Conservation (phyloP, 2,113 vertebrate genomes). For the Carassius gibelio region DNA sequence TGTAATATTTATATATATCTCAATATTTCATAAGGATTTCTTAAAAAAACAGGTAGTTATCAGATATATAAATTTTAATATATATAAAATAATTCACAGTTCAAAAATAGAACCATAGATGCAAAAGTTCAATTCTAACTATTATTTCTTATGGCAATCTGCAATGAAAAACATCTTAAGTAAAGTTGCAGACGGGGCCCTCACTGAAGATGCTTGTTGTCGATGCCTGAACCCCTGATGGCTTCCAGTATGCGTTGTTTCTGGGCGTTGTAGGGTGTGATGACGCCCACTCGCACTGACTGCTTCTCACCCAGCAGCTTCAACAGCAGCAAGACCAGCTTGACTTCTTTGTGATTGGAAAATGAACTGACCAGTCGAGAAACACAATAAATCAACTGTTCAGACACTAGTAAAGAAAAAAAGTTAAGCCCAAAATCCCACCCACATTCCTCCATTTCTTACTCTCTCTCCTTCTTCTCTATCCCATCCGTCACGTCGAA, state of each 20-base stretch:
- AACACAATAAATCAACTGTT: not conserved
- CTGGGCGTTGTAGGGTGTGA: constrained; percentile 87
- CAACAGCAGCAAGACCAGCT: constrained; percentile 79
- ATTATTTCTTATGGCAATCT: not conserved
- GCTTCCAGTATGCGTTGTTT: constrained; percentile 74
- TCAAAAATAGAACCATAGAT: not conserved
- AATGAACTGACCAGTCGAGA: constrained; percentile 76
- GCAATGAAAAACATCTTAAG: not conserved
- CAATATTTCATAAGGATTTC: too few species aligned
- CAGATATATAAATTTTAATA: too few species aligned
- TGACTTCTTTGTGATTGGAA: constrained; percentile 80
- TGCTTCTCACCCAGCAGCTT: constrained; percentile 75
- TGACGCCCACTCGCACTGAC: constrained; percentile 73
- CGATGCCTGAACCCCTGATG: not conserved
- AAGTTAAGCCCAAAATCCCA: not conserved
- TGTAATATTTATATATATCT: too few species aligned
- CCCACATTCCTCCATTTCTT: constrained; percentile 22
- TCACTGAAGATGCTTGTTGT: constrained; percentile 29
- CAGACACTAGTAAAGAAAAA: not conserved
- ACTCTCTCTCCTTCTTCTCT: constrained; percentile 81
- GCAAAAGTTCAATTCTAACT: not conserved
- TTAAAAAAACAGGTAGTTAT: too few species aligned
- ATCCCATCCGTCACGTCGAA: constrained; percentile 83
- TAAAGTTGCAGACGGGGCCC: not conserved
- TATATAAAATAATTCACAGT: too few species aligned